A percentile compares a stretch with the other conserved stretches of the same genome.
Conservation (phyloP, 2,888 invertebrate genomes). For the Omphaloscelis lunosa region DNA sequence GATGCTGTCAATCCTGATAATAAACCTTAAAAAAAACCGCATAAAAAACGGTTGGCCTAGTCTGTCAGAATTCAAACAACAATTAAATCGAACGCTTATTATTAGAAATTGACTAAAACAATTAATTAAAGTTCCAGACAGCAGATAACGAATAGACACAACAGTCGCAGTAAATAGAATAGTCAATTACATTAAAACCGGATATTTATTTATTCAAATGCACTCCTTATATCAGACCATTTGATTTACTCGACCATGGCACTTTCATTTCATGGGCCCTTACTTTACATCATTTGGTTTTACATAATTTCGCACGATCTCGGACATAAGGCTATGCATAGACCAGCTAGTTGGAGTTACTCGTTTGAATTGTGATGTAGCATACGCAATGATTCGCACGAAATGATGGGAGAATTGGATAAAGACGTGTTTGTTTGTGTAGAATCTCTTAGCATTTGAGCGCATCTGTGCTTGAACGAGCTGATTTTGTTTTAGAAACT, state of each 20-base stretch:
- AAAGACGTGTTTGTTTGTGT: conserved; percentile 24
- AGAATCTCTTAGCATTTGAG: conserved; percentile 3
- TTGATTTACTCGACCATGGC: conserved; percentile 48
- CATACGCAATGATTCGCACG: conserved; percentile 56
- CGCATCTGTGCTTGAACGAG: neutral
- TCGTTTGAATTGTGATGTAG: conserved; percentile 59
- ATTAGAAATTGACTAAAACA: conserved; percentile 32
- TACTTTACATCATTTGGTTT: conserved; percentile 58
- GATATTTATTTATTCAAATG: conserved; percentile 50
- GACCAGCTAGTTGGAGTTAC: conserved; percentile 42
- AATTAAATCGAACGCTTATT: conserved; percentile 15
- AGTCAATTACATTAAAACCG: conserved; percentile 41
- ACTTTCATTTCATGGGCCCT: conserved; percentile 52
- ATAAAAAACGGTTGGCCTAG: neutral
- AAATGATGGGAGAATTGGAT: conserved; percentile 43
- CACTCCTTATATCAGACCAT: conserved; percentile 44
- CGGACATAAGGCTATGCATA: conserved; percentile 49
- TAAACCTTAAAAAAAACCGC: neutral
- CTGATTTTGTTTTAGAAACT: conserved; percentile 1
- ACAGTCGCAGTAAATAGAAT: conserved; percentile 47
- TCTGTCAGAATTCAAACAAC: conserved; percentile 13
- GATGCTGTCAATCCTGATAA: neutral
- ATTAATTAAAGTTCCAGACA: conserved; percentile 47
- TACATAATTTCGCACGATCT: conserved; percentile 63
- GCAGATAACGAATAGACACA: conserved; percentile 52